These are phyloP conservation scores for Andrena bucephala DNA, from an alignment of 2,888 invertebrate genomes.

Conservation along the genomic window DNA sequence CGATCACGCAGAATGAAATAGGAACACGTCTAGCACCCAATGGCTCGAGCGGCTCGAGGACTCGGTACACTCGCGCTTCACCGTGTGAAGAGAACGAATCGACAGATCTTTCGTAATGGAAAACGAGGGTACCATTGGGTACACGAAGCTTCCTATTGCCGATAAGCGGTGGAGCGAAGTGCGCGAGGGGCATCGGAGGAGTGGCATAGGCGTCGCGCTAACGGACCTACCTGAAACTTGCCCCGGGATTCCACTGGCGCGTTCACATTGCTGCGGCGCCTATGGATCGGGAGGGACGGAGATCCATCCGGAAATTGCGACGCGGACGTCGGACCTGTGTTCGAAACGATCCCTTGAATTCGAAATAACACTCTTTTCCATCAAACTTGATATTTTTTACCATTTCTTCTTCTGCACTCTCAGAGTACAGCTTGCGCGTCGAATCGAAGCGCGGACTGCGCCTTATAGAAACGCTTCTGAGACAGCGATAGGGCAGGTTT, in stretches of 20 bases:
- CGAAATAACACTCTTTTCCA: neutral
- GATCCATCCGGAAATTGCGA: constrained; percentile 45
- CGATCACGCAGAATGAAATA: constrained; percentile 56
- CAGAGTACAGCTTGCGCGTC: neutral
- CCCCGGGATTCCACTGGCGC: neutral
- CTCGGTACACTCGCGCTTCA: neutral
- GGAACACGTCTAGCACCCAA: constrained; percentile 62
- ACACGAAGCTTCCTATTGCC: constrained; percentile 63
- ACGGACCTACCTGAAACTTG: neutral
- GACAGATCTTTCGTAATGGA: neutral
- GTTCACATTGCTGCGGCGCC: constrained; percentile 47
- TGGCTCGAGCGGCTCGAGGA: constrained; percentile 26
- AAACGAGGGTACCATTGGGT: constrained; percentile 56
- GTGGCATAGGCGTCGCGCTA: constrained; percentile 66
- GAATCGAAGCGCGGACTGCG: constrained; percentile 47
- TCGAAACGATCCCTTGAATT: constrained; percentile 45
- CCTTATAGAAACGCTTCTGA: constrained; percentile 61
- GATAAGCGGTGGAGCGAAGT: constrained; percentile 45
- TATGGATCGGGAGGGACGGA: constrained; percentile 59
- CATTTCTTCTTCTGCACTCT: neutral
- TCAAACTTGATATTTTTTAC: neutral
- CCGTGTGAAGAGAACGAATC: neutral
- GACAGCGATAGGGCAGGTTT: constrained; percentile 14
- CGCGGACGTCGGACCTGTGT: constrained; percentile 37
- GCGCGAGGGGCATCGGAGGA: constrained; percentile 58